These are phyloP conservation scores for Eidolon helvum DNA, from an alignment of 2,113 vertebrate species.

Conservation along the genomic window DNA sequence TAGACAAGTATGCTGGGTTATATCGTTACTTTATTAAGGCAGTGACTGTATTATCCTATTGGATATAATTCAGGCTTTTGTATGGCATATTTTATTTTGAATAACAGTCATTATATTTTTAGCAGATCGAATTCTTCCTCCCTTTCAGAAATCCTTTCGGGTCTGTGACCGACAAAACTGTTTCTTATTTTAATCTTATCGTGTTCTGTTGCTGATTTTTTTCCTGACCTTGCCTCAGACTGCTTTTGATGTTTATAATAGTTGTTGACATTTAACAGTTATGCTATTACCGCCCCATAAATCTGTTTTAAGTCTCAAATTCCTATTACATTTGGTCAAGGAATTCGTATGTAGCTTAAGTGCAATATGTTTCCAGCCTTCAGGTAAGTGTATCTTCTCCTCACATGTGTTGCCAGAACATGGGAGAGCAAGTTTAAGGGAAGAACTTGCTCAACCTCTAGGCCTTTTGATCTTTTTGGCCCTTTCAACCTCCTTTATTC, in stretches of 20 bases:
- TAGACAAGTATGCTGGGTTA: not conserved
- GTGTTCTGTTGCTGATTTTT: not conserved
- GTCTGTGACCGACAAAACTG: not conserved
- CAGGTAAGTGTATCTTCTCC: not conserved
- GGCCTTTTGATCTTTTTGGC: not conserved
- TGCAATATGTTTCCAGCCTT: not conserved
- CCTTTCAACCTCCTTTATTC: not conserved
- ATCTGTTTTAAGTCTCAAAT: not conserved
- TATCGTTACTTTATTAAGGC: not conserved
- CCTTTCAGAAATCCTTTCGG: not conserved
- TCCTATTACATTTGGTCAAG: not conserved
- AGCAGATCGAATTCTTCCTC: not conserved
- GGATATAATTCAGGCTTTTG: not conserved
- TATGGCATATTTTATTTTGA: not conserved
- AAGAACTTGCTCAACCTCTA: not conserved
- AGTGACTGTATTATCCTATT: not conserved
- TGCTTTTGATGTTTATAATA: constrained; percentile 1
- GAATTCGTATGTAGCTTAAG: not conserved
- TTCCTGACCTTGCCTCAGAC: not conserved
- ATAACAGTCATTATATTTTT: not conserved
- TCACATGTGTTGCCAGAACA: not conserved
- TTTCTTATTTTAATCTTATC: not conserved
- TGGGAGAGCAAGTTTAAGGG: not conserved
- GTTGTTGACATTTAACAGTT: not conserved
- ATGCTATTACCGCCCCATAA: not conserved